phyloP scores from a whole-genome alignment of 1,140 invertebrate genomes.

The Trypoxylus dichotomus region DNA sequence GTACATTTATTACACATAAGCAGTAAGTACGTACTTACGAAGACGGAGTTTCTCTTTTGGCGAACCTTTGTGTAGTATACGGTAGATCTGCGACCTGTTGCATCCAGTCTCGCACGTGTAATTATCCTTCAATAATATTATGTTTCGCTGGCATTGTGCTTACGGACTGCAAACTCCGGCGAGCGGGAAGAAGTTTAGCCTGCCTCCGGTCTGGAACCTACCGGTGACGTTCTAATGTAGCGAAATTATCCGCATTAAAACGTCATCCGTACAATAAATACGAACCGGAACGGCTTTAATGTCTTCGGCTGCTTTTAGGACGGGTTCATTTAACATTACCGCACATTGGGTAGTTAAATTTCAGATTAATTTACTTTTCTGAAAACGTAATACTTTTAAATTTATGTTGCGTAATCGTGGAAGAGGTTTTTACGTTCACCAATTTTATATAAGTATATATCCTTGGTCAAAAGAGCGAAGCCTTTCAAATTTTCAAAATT shows the following conservation, averaged over 20 bases:
- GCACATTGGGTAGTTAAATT: not conserved
- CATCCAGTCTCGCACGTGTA: slow-evolving; percentile 1
- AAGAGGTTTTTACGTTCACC: no score
- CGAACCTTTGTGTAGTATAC: not conserved
- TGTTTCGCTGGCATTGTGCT: not conserved
- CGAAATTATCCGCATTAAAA: not conserved
- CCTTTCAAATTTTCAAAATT: no score
- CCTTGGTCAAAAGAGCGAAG: no score
- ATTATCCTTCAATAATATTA: slow-evolving; percentile 4
- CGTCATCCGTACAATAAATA: slow-evolving; percentile 2
- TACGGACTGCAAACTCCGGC: not conserved
- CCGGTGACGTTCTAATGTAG: not conserved
- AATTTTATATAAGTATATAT: no score
- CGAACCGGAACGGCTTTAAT: not conserved
- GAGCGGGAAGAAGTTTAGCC: not conserved
- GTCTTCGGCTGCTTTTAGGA: no score
- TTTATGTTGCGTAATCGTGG: not conserved
- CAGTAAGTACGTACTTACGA: not conserved
- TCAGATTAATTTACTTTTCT: not conserved
- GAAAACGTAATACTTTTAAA: not conserved
- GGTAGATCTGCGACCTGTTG: not conserved
- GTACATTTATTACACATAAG: not conserved
- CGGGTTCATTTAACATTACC: not conserved
- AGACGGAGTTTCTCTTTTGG: not conserved
- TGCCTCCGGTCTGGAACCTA: not conserved